These are phyloP conservation scores for Nestor notabilis DNA, from an alignment of 2,113 vertebrate genomes.

Conservation along the genomic window DNA sequence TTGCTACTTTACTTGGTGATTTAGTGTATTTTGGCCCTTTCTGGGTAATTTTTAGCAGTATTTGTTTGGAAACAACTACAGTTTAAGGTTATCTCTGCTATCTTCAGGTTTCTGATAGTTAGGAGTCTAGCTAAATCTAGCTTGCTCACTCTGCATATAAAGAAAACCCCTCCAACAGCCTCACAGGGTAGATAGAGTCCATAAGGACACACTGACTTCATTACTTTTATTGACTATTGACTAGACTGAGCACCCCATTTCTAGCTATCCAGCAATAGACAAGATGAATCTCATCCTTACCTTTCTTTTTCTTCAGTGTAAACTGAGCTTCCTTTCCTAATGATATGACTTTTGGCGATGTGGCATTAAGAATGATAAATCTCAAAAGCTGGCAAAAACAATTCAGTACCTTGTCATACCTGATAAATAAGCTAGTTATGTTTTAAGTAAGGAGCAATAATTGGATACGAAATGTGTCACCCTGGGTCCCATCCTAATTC, in stretches of 20 bases:
- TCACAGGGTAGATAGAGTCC: not conserved
- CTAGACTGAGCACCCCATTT: not conserved
- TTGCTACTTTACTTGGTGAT: not conserved
- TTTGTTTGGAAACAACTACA: not conserved
- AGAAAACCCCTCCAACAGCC: not conserved
- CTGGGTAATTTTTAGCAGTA: not conserved
- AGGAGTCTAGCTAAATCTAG: accelerated
- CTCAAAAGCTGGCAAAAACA: not conserved
- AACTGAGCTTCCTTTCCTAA: accelerated
- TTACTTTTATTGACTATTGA: not conserved
- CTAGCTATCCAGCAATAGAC: not conserved
- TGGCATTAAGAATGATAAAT: not conserved
- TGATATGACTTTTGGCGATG: not conserved
- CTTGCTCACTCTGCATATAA: not conserved
- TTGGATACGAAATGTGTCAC: not conserved
- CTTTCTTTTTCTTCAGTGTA: not conserved
- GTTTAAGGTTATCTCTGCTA: not conserved
- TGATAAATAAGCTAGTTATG: not conserved
- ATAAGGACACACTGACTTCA: not conserved
- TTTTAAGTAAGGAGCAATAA: not conserved
- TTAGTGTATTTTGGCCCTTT: not conserved
- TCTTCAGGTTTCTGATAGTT: not conserved
- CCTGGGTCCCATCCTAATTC: not conserved
- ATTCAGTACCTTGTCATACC: not conserved
- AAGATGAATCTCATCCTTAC: not conserved